These are phyloP conservation scores for Pipistrellus nathusii DNA, from an alignment of 2,797 vertebrate species.

Conservation along the genomic window DNA sequence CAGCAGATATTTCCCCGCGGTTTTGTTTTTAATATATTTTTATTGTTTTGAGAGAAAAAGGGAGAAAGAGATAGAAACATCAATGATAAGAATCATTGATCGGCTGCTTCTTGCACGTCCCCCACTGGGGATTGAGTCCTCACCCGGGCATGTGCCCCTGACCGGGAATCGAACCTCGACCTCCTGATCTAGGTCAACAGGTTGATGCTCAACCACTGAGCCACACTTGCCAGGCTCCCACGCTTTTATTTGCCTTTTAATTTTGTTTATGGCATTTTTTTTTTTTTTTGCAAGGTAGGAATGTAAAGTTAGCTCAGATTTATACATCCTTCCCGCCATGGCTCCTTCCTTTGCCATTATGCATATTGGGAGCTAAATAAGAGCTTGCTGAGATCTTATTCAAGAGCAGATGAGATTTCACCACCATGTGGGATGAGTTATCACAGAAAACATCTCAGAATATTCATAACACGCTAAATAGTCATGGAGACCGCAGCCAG, in stretches of 20 bases:
- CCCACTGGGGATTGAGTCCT: too few relatives aligned
- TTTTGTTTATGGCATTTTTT: background rate
- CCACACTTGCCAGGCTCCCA: too few relatives aligned
- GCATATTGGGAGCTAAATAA: constrained; percentile 17
- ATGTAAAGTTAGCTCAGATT: background rate
- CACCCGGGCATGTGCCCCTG: too few relatives aligned
- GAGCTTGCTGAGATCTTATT: background rate
- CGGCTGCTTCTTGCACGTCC: too few relatives aligned
- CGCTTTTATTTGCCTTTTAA: constrained; percentile 31
- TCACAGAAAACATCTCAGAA: background rate
- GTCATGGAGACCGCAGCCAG: too few relatives aligned
- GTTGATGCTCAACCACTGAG: too few relatives aligned
- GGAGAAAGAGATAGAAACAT: too few relatives aligned
- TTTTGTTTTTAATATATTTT: too few relatives aligned
- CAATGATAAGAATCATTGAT: too few relatives aligned
- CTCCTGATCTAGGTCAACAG: too few relatives aligned
- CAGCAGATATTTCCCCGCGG: background rate
- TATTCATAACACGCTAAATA: background rate
- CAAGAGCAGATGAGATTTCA: background rate
- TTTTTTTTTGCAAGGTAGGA: constrained; percentile 23
- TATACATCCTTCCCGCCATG: background rate
- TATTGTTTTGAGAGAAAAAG: too few relatives aligned
- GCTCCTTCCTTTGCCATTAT: background rate
- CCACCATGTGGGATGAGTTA: background rate
- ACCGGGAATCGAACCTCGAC: too few relatives aligned